Percentiles rank a stretch among this genome's conserved stretches.
Conservation (phyloP, 2,113 vertebrate species). For the Rhombomys opimus region DNA sequence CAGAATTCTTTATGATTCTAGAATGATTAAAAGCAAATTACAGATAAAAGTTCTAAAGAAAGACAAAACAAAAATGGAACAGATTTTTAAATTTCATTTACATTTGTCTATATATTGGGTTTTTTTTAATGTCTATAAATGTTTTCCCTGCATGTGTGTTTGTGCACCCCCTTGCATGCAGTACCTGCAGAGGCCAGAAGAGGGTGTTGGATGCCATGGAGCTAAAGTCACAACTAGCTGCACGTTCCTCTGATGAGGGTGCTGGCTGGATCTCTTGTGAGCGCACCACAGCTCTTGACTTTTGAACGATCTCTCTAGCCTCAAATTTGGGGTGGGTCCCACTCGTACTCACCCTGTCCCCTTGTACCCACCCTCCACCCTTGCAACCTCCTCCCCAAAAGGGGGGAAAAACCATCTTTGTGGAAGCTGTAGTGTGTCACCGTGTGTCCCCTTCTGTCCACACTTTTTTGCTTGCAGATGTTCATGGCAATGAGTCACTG, state of each 20-base stretch:
- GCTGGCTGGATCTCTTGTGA: not conserved
- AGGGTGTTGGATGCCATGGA: not conserved
- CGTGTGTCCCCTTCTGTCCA: not conserved
- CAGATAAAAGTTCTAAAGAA: not conserved
- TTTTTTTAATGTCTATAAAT: not conserved
- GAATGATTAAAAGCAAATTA: conserved; percentile 22
- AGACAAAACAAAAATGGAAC: not conserved
- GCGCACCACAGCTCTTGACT: not conserved
- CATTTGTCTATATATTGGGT: not conserved
- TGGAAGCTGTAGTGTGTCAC: not conserved
- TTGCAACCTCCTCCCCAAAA: not conserved
- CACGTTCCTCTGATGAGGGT: not conserved
- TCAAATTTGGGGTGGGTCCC: not conserved
- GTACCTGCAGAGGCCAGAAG: not conserved
- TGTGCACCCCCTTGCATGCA: not conserved
- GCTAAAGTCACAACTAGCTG: not conserved
- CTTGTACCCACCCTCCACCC: not conserved
- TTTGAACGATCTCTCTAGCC: not conserved
- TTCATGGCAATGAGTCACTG: not conserved
- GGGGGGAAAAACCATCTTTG: not conserved
- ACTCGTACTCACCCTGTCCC: not conserved
- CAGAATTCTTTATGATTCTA: too few relatives aligned
- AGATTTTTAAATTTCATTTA: not conserved
- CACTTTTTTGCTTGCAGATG: not conserved
- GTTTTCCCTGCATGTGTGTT: not conserved